Conservation (phyloP, 1,140 invertebrate genomes). For the Callitettix versicolor region DNA sequence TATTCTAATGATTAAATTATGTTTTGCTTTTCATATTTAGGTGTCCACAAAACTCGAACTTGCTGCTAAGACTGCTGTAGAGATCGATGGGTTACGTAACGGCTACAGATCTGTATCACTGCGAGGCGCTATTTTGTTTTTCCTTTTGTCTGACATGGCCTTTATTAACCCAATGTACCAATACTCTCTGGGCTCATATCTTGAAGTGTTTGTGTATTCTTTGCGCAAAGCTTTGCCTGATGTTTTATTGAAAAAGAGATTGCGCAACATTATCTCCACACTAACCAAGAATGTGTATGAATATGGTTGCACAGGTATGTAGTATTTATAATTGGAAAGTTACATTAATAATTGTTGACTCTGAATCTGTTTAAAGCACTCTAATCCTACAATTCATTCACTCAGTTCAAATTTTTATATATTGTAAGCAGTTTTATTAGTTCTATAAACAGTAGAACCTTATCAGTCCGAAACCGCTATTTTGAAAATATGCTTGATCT, state of each 20-base stretch:
- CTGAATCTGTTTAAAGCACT: too few relatives aligned
- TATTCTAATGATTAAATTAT: too few relatives aligned
- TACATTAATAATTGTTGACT: too few relatives aligned
- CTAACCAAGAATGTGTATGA: conserved; percentile 79
- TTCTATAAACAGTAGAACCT: too few relatives aligned
- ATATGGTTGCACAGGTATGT: conserved; percentile 70
- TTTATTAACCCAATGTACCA: conserved; percentile 83
- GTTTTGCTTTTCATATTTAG: too few relatives aligned
- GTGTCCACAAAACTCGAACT: conserved; percentile 62
- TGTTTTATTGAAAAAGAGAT: conserved; percentile 51
- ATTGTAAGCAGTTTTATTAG: too few relatives aligned
- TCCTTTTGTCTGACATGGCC: conserved; percentile 77
- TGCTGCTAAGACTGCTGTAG: conserved; percentile 55
- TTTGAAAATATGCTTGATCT: too few relatives aligned
- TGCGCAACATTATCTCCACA: conserved; percentile 71
- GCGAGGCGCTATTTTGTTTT: conserved; percentile 79
- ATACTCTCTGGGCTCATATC: conserved; percentile 69
- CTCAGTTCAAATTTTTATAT: too few relatives aligned
- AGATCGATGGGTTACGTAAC: conserved; percentile 72
- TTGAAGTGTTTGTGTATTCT: conserved; percentile 70
- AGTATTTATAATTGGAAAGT: background rate
- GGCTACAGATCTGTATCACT: conserved; percentile 71
- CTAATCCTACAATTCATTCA: too few relatives aligned
- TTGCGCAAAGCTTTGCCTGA: conserved; percentile 68
- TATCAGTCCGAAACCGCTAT: too few relatives aligned